phyloP scores from a whole-genome alignment of 2,888 invertebrate species.

The Ectemnius continuus region DNA sequence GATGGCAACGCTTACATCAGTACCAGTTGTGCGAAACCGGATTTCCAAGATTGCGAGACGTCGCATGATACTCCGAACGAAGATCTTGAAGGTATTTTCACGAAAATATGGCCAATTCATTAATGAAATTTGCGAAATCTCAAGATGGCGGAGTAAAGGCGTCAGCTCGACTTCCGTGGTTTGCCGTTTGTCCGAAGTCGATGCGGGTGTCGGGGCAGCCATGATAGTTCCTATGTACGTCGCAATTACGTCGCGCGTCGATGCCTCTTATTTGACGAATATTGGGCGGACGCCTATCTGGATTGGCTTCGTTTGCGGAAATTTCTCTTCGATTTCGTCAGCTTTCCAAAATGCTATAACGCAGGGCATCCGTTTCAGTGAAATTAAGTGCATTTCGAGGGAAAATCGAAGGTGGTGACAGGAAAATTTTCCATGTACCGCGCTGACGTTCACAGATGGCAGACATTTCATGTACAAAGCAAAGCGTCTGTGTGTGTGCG shows the following conservation, averaged over 20 bases:
- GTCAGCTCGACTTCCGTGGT: conserved; percentile 59
- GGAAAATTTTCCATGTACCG: conserved; percentile 17
- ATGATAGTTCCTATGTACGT: conserved; percentile 70
- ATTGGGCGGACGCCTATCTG: too few relatives aligned
- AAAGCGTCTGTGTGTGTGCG: conserved; percentile 41
- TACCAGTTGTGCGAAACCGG: conserved; percentile 60
- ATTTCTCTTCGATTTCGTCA: background rate
- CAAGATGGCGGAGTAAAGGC: conserved; percentile 74
- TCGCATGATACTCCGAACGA: conserved; percentile 60
- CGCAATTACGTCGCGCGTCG: conserved; percentile 36
- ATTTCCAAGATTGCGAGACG: conserved; percentile 64
- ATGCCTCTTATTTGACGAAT: background rate
- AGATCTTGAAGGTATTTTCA: conserved; percentile 74
- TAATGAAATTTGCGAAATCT: conserved; percentile 61
- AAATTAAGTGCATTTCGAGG: conserved; percentile 8
- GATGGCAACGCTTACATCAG: conserved; percentile 66
- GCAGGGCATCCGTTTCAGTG: background rate
- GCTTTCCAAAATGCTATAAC: background rate
- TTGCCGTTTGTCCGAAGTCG: conserved; percentile 53
- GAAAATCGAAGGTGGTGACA: conserved; percentile 30
- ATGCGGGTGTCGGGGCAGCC: conserved; percentile 62
- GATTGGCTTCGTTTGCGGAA: too few relatives aligned
- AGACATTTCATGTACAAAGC: conserved; percentile 64
- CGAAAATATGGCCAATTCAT: conserved; percentile 66
- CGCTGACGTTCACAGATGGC: conserved; percentile 72